Percentiles rank a stretch among this genome's conserved stretches.
phyloP scores from a whole-genome alignment of 2,797 vertebrate species.

The Manis javanica region DNA sequence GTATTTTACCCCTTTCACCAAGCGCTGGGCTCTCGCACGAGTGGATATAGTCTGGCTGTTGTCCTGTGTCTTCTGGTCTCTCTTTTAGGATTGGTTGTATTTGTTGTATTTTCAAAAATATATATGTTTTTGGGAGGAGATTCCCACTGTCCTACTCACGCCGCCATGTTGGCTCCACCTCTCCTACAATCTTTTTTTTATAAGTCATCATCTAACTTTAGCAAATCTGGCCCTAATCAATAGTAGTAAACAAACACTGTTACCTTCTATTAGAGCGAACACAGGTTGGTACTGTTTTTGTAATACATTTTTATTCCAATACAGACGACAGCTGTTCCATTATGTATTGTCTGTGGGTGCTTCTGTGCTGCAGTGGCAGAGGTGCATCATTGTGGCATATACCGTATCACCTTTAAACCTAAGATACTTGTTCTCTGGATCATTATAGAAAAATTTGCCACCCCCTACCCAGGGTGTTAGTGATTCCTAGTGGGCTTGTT shows the following conservation, averaged over 20 bases:
- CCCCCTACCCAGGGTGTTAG: neutral
- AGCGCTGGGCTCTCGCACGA: no score
- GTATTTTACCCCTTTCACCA: no score
- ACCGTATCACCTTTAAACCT: neutral
- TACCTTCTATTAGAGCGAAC: neutral
- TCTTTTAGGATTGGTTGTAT: no score
- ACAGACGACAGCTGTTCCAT: neutral
- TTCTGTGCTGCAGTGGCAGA: neutral
- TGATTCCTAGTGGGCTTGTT: neutral
- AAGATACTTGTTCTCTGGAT: neutral
- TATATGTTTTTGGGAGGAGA: no score
- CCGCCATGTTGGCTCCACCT: no score
- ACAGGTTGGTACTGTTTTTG: neutral
- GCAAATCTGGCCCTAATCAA: neutral
- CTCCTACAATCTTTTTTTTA: no score
- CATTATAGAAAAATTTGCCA: neutral
- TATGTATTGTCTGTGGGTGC: neutral
- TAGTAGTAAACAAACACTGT: neutral
- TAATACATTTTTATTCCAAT: neutral
- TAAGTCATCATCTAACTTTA: neutral
- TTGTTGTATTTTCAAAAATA: no score
- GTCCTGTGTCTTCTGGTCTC: no score
- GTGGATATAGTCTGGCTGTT: no score
- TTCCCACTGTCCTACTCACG: no score
- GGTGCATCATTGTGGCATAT: neutral